Evolutionary conservation across 1,140 invertebrate genomes (phyloP), one percentile per base, ranked within the genome.

Genomic region (Zaprionus capensis): DNA sequence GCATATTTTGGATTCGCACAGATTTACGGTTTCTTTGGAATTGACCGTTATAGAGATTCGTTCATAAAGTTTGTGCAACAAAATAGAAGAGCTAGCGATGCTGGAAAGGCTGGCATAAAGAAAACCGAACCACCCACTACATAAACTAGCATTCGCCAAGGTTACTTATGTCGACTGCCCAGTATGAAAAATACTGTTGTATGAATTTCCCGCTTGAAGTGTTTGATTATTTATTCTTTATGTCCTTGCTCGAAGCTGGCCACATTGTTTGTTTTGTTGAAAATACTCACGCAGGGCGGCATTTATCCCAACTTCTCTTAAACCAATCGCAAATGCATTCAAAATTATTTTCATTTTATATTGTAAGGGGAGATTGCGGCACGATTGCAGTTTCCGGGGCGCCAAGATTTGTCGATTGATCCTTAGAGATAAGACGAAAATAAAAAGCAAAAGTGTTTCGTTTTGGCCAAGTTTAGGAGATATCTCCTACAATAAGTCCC

Each of bases 1-100:
- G 84, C 80, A 1, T 91, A 92, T 61, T 91, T 92, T 49, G 91
- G 90, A 4, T 82, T 92, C 4, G 28, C 82, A 5, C 84, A 91
- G 9, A 64, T 92, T 0, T 86, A 77, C 22, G 74, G 73, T 4
- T 59, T 86, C 5, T 81, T 78, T 26, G 81, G 66, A 4, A 72
- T 79, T 31, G 66, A 78, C 1, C 74, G 80, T 5, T 59, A 72
- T 14, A 75, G 68, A 44, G 61, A 31, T 17, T 44, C 44, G 0
- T 38, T 83, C 2, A 28, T 65, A 3, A 78, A 53, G 24, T 71
- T 80, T 41, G 12, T 86, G 34, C 56, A 72, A 28, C 57, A 67
- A 44, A 62, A 44, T 26, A 57, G 14, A 34, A 41, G 11, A 9
- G 5, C 17, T 14, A 17, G 7, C 1, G 36, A 53, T 55, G 36